Conservation (phyloP, 2,113 vertebrate species). For the Hydropotes inermis region DNA sequence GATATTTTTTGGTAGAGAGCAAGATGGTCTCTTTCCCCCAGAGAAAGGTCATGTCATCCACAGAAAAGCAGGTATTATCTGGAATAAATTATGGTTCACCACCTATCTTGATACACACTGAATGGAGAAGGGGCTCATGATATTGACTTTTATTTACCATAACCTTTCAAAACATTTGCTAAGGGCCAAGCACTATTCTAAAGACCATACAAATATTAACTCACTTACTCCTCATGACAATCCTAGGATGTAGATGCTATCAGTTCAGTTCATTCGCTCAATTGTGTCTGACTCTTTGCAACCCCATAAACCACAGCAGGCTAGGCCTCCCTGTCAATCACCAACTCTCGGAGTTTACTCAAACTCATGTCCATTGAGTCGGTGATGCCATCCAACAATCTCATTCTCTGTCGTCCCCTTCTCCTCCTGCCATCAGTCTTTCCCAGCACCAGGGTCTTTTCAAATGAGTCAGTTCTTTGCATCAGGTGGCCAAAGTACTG, state of each 20-base stretch:
- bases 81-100: not conserved
- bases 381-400: not conserved
- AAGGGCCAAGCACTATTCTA: not conserved
- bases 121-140: not conserved
- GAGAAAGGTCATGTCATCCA: not conserved
- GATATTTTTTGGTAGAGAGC: not conserved
- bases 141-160: not conserved
- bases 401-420: not conserved
- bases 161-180: not conserved
- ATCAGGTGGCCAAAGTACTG: not conserved
- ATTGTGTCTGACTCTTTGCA: accelerated
- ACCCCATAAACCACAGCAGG: not conserved
- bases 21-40: not conserved
- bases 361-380: not conserved
- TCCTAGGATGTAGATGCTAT: not conserved
- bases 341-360: not conserved
- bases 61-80: not conserved
- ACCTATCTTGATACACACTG: not conserved
- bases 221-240: not conserved
- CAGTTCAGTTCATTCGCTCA: not conserved
- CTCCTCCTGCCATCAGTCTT: not conserved
- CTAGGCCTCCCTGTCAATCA: not conserved
- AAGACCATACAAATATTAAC: not conserved
- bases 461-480: not conserved
- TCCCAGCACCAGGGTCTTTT: not conserved